Conservation (phyloP, 2,888 invertebrate species). For the Phymatocera aterrima region DNA sequence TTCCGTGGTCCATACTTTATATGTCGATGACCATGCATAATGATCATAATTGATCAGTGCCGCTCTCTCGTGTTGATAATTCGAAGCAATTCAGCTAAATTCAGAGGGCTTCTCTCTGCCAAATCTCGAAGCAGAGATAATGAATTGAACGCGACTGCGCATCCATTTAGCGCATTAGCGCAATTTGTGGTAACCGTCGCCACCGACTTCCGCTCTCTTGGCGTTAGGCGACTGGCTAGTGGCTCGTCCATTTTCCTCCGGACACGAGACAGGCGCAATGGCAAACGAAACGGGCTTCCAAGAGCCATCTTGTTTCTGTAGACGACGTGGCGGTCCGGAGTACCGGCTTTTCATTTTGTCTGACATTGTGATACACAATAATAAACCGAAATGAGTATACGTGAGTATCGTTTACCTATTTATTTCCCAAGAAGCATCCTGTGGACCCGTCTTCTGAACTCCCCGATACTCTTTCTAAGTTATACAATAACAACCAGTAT, state of each 20-base stretch:
- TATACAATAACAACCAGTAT: too few species aligned
- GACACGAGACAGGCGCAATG: constrained; percentile 69
- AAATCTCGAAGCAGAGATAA: too few species aligned
- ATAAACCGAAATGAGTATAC: constrained; percentile 59
- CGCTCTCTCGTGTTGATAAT: too few species aligned
- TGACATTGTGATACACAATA: constrained; percentile 49
- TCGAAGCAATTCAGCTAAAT: too few species aligned
- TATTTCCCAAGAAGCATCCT: neutral
- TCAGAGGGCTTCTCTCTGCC: too few species aligned
- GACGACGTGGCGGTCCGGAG: constrained; percentile 66
- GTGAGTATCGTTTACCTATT: constrained; percentile 59
- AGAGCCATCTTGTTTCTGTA: constrained; percentile 69
- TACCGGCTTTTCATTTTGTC: constrained; percentile 62
- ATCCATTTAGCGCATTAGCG: too few species aligned
- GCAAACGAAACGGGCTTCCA: constrained; percentile 42
- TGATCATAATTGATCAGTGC: too few species aligned
- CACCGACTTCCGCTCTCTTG: constrained; percentile 54
- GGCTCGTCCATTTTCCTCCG: constrained; percentile 66
- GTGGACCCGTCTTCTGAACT: neutral
- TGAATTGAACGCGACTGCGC: too few species aligned
- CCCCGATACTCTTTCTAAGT: neutral
- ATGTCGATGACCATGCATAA: too few species aligned
- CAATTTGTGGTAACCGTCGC: too few species aligned
- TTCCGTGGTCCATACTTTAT: too few species aligned
- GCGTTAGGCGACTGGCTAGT: constrained; percentile 31